Base-by-base conservation (phyloP, 2,888 invertebrate species). In the Agrilus biguttatus region DNA sequence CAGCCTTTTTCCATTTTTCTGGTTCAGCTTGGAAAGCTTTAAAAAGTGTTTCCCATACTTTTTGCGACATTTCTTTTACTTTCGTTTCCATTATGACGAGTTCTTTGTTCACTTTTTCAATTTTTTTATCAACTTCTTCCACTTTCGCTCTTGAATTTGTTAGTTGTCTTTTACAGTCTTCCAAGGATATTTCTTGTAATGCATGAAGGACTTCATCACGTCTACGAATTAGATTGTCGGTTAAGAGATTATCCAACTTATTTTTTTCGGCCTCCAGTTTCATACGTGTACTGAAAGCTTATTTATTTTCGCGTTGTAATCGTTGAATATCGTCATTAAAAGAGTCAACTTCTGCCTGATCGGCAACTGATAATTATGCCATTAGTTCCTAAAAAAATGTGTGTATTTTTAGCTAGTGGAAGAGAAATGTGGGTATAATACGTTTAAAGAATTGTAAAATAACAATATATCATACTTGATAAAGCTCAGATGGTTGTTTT, bases 221-320 rank as follows among this genome's bases (percentile, higher is more conserved):
- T 42, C 63, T 71, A 65, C 91, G 73, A 52, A 93, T 88, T 54
- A 98, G 73, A 69, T 97, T 97, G 60, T 96, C 96, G 2, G 91
- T 92, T 44, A 99, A 71, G 43, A 96, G 69, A 70, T 97, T 97
- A 63, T 98, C 97, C 33, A 98, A 70, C 61, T 95, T 95, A 63
- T 93, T 96, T 67, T 97, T 97, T 47, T 90, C 91, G 4, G 93
- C 92, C 66, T 97, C 97, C 8, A 96, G 70, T 64, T 92, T 84
- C 86, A 95, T 92, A 61, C 97, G 80, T 53, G 87, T 82, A 46
- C 89, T 88, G 67, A 96, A 92, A 0, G 95, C 92, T 54, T 92
- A 89, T 61, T 95, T 95, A 65, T 95, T 95, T 63, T 93, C 90
- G 55, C 88, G 87, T 33, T 92, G 95, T 42, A 96, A 73, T 0